These are phyloP conservation scores for Synodontis membranacea DNA, from an alignment of 2,113 vertebrate genomes.

Conservation along the genomic window DNA sequence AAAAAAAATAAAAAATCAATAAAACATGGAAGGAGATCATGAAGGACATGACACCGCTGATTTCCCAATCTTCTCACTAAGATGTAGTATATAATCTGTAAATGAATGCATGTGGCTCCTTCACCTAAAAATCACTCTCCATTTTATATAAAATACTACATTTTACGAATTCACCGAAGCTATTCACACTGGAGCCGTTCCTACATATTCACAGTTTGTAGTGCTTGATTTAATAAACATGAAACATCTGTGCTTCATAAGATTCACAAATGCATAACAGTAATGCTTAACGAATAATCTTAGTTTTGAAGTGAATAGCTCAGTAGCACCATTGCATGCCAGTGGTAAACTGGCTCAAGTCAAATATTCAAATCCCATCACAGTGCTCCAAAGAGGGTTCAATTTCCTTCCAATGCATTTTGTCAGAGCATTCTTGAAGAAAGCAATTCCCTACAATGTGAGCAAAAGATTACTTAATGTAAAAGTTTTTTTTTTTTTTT, in stretches of 20 bases:
- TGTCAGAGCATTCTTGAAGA: not conserved
- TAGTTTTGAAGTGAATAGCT: not conserved
- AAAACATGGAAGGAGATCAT: not conserved
- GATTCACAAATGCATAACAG: not conserved
- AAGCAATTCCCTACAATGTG: constrained; percentile 11
- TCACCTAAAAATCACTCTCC: not conserved
- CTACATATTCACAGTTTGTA: not conserved
- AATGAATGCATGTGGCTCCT: not conserved
- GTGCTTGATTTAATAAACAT: not conserved
- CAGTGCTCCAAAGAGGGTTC: not conserved
- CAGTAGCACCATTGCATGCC: not conserved
- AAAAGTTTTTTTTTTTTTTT: constrained; percentile 4
- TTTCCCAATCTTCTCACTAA: not conserved
- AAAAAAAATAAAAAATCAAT: too few relatives aligned
- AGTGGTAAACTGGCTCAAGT: not conserved
- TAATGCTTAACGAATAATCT: not conserved
- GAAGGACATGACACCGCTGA: too few relatives aligned
- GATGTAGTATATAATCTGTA: not conserved
- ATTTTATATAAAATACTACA: not conserved
- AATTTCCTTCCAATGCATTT: not conserved
- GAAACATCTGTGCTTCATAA: not conserved
- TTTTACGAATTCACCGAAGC: not conserved
- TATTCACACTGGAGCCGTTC: constrained; percentile 1
- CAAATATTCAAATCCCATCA: not conserved
- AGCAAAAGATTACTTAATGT: constrained; percentile 14